A percentile compares a stretch with the other conserved stretches of the same genome.
Evolutionary conservation across 2,797 vertebrate species (phyloP).

Genomic region (Phrynocephalus guinanensis): DNA sequence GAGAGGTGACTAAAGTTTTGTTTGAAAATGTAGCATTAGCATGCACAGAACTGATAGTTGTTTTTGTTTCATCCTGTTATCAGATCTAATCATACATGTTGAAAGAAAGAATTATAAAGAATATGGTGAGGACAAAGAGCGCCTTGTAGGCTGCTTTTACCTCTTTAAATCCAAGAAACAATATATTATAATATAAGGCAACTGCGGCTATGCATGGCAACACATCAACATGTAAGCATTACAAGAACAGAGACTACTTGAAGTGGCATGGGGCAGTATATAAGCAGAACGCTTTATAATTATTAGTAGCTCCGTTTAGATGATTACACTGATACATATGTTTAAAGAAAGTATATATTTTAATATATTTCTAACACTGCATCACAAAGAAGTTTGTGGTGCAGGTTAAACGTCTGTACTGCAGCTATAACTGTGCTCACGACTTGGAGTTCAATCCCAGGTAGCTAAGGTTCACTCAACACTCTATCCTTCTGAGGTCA

Average conservation of each 20-base stretch:
- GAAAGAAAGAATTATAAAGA: not conserved
- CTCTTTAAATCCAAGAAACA: no score
- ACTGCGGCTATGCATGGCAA: no score
- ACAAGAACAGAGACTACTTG: not conserved
- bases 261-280: no score
- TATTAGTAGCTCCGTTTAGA: not conserved
- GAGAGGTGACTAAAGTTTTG: slow-evolving; percentile 65
- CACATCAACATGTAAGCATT: not conserved
- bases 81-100: fast-evolving
- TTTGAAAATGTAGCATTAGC: not conserved
- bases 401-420: no score
- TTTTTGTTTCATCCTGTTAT: not conserved
- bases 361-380: not conserved
- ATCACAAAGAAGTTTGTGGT: no score
- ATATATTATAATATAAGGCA: no score
- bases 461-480: no score
- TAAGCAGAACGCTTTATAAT: not conserved
- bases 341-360: slow-evolving; percentile 21
- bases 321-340: not conserved
- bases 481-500: no score
- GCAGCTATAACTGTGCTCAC: no score
- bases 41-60: not conserved
- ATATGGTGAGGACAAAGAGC: not conserved
- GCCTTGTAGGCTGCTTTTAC: not conserved
- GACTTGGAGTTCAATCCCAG: no score